Base-by-base conservation (phyloP, 2,113 vertebrate genomes). In the Catharus fuscescens region DNA sequence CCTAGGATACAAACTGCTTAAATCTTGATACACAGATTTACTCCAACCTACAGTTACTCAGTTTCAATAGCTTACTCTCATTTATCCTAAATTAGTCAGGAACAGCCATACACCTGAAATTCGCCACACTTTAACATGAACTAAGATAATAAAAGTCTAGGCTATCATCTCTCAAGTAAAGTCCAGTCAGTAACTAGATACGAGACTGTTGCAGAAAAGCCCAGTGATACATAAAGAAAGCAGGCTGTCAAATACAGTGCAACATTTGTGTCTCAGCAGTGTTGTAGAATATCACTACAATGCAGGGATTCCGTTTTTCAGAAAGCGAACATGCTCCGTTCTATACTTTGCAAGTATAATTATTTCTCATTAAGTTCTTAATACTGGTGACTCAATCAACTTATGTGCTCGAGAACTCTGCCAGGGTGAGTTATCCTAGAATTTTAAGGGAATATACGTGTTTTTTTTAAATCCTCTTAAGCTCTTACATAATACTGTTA, bases 391-490 rank as follows among this genome's bases (percentile, higher is more conserved):
- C 42, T 88, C 91, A 90, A 93, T 45, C 60, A 95, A 83, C 40
- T 85, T 72, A 50, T 4, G 20, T 5, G 28, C 64, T 86, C 73
- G 40, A 94, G 54, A 93, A 80, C 34, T 80, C 71, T 88, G 74
- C 19, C 47, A 91, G 38, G 66, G 21, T 90, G 70, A 85, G 48
- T 61, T 83, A 91, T 66, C 78, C 50, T 59, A 26, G 60, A 93
- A 90, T 24, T 88, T 11, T 56, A 72, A 71, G 26, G 25, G 64
- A 92, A 93, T 36, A 80, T 31, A 73, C 15, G 5, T 42, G 5
- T 42, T 83, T 95, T 26, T 50, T 84, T 90, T 80, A 93, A 92
- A 96, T 94, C 95, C 90, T 92, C 89, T 93, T 93, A 91, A 62
- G 48, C 36, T 84, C 83, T 95, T 92, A 93, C 62, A 74, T 95